These are phyloP conservation scores for Arizona elegans DNA, from an alignment of 2,113 vertebrate species.

Conservation along the genomic window DNA sequence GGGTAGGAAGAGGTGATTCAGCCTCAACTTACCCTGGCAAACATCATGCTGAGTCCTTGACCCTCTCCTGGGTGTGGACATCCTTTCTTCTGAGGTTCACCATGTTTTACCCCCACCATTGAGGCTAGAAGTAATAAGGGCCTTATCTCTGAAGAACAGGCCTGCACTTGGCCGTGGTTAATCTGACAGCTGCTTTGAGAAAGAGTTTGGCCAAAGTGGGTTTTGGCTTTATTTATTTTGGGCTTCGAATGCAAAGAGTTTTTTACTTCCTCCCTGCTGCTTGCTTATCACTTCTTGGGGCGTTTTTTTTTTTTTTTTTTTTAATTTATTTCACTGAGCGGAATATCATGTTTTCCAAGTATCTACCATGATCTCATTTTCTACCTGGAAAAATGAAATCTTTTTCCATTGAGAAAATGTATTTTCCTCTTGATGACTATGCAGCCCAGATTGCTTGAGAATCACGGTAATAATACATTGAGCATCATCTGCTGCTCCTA, in stretches of 20 bases:
- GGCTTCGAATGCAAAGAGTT: neutral
- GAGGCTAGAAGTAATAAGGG: neutral
- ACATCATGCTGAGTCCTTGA: neutral
- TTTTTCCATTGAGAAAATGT: neutral
- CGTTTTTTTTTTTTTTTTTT: neutral
- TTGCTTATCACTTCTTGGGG: neutral
- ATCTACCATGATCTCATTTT: neutral
- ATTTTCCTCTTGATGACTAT: neutral
- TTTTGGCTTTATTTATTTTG: neutral
- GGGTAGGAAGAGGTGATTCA: neutral
- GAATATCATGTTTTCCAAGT: neutral
- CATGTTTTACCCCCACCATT: neutral
- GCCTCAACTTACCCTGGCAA: neutral
- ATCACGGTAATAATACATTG: neutral
- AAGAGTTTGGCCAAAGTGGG: neutral
- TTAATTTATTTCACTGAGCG: neutral
- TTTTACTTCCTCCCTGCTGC: neutral
- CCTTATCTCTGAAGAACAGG: constrained; percentile 6
- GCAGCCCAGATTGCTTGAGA: neutral
- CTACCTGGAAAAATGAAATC: neutral
- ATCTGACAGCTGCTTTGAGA: neutral
- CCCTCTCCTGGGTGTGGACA: neutral
- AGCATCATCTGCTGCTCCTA: neutral
- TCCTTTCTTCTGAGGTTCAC: neutral
- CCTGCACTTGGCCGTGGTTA: neutral